phyloP scores from a whole-genome alignment of 1,140 invertebrate species.

The Sogatella furcifera region DNA sequence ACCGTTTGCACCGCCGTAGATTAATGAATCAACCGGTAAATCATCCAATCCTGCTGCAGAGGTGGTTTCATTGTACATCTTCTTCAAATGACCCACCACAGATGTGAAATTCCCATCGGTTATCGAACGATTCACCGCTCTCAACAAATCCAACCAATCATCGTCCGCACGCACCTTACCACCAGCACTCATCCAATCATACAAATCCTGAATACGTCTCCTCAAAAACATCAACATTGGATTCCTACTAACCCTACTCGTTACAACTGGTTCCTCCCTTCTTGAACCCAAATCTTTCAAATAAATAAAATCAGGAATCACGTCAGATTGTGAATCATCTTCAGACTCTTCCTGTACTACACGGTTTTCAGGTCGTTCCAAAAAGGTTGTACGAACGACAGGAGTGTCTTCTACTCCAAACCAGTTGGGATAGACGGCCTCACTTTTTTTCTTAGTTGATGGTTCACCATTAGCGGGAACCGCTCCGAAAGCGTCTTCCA shows the following conservation, averaged over 20 bases:
- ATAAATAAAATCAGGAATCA: slow-evolving; percentile 9
- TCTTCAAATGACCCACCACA: slow-evolving; percentile 35
- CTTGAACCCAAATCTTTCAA: neutral
- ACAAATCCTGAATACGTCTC: slow-evolving; percentile 37
- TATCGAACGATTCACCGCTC: slow-evolving; percentile 35
- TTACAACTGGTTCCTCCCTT: neutral
- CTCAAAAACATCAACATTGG: slow-evolving; percentile 21
- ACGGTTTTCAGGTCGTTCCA: slow-evolving; percentile 1
- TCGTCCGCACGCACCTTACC: slow-evolving; percentile 21
- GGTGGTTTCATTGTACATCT: slow-evolving; percentile 35
- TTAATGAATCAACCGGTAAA: slow-evolving; percentile 30
- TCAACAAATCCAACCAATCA: slow-evolving; percentile 25
- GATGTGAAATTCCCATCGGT: slow-evolving; percentile 35
- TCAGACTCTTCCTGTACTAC: neutral
- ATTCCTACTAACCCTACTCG: slow-evolving; percentile 10
- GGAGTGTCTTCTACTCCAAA: slow-evolving; percentile 10
- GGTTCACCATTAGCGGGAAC: neutral
- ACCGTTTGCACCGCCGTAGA: slow-evolving; percentile 20
- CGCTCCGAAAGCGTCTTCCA: neutral
- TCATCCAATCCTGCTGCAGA: slow-evolving; percentile 19
- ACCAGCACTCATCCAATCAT: slow-evolving; percentile 37
- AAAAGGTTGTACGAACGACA: neutral
- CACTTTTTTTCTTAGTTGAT: slow-evolving; percentile 17
- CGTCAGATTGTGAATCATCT: neutral
- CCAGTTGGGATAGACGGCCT: slow-evolving; percentile 12